Evolutionary conservation across 2,888 invertebrate species (phyloP), one percentile per base, ranked within the genome.

Genomic region (Lumbricus terrestris): DNA sequence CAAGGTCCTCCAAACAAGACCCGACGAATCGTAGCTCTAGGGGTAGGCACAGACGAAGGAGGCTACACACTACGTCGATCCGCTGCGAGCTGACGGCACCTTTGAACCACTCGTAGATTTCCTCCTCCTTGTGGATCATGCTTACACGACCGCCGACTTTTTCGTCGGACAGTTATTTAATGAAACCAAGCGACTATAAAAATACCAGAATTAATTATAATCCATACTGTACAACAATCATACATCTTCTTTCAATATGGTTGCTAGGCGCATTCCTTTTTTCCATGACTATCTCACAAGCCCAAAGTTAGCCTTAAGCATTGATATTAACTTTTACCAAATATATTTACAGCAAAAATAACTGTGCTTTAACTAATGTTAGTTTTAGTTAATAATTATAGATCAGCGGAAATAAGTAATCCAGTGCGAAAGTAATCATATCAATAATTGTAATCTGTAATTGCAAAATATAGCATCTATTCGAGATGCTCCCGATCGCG

Each of bases 31-130:
- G 97, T 94, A 98, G 96, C 96, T 99, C 99, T 96, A 98, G 97
- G 95, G 98, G 98, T 95, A 98, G 96, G 96, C 98, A 98, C 97
- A 98, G 97, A 96, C 98, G 97, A 95, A 98, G 96, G 96, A 99
- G 96, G 95, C 97, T 97, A 96, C 98, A 98, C 97, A 99, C 97
- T 95, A 98, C 97, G 96, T 98, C 98, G 96, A 98, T 97, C 96
- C 99, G 97, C 96, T 97, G 97, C 96, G 97, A 97, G 96, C 98
- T 97, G 96, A 97, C 97, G 96, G 97, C 97, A 96, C 97, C 97
- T 96, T 97, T 97, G 97, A 98, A 99, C 98, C 98, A 98, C 96
- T 97, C 96, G 96, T 98, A 97, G 96, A 98, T 97, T 35, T 85
- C 85, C 96, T 98, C 98, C 82, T 90, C 90, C 91, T 94, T 94